Conservation (phyloP, 2,797 vertebrate genomes). For the Premnoplex brunnescens region DNA sequence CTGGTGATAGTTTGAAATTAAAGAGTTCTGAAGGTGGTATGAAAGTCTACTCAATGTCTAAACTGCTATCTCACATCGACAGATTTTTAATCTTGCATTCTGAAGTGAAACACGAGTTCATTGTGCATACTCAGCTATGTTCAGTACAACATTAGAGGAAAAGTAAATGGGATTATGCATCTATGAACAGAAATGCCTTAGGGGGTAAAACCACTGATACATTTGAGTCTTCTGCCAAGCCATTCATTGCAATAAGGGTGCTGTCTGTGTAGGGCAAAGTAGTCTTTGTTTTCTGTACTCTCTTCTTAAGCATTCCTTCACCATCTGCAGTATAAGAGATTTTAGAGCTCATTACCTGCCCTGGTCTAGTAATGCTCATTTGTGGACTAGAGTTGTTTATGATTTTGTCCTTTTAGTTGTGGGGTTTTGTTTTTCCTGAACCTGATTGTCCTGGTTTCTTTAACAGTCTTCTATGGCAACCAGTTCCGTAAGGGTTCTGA, state of each 20-base stretch:
- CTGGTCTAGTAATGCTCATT: background rate
- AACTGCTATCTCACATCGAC: background rate
- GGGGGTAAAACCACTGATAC: rapidly evolving
- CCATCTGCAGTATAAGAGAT: background rate
- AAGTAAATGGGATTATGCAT: background rate
- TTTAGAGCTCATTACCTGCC: background rate
- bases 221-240: background rate
- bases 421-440: background rate
- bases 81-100: background rate
- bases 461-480: background rate
- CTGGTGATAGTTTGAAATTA: background rate
- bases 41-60: background rate
- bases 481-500: background rate
- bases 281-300: background rate
- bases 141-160: background rate
- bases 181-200: background rate
- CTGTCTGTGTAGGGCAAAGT: background rate
- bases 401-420: background rate
- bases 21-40: background rate
- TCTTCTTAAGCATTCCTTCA: background rate
- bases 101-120: background rate
- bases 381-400: background rate
- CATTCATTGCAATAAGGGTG: background rate
- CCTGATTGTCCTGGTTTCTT: background rate
- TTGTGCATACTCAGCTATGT: background rate